These are phyloP conservation scores for Lonchura striata DNA, from an alignment of 2,113 vertebrate genomes.

Conservation along the genomic window DNA sequence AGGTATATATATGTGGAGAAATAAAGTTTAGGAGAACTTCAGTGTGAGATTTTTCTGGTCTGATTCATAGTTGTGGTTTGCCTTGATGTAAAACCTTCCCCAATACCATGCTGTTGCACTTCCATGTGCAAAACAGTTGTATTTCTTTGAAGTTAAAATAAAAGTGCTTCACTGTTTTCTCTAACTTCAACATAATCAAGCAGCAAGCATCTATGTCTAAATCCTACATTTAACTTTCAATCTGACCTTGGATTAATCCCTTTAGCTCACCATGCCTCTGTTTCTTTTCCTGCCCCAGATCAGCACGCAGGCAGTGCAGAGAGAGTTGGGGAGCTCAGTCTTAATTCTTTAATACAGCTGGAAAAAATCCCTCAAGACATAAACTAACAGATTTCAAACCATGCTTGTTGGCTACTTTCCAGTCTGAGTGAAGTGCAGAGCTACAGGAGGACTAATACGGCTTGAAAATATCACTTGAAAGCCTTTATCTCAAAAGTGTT, in stretches of 20 bases:
- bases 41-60: neutral
- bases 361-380: conserved; percentile 56
- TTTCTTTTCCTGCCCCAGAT: conserved; percentile 44
- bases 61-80: conserved; percentile 29
- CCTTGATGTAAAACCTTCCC: conserved; percentile 19
- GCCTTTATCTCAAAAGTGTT: conserved; percentile 10
- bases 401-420: conserved; percentile 47
- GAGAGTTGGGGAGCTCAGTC: conserved; percentile 10
- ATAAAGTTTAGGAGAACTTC: neutral
- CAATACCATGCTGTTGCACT: conserved; percentile 6
- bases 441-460: neutral
- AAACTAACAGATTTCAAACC: conserved; percentile 56
- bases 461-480: conserved; percentile 44
- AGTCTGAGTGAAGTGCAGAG: conserved; percentile 4
- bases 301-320: conserved; percentile 34
- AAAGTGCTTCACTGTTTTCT: conserved; percentile 49
- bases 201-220: neutral
- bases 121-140: conserved; percentile 42
- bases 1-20: neutral
- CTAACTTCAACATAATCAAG: conserved; percentile 33
- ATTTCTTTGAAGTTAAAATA: conserved; percentile 47
- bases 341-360: conserved; percentile 65
- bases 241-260: conserved; percentile 54
- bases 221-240: conserved; percentile 18
- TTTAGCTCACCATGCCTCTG: conserved; percentile 52